Base-by-base conservation (phyloP, 2,113 vertebrate species). In the Gopherus evgoodei region DNA sequence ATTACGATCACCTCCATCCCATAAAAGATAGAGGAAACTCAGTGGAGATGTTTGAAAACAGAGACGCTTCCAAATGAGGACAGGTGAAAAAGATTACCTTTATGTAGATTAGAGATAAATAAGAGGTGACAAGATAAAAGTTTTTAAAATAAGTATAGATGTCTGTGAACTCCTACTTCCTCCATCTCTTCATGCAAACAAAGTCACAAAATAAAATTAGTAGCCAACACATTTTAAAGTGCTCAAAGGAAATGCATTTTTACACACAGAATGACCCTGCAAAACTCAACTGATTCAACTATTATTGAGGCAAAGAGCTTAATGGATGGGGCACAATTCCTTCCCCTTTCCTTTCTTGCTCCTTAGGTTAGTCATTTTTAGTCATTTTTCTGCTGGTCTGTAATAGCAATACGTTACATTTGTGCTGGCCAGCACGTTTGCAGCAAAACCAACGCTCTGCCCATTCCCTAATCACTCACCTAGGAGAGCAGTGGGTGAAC, bases 21-120 rank as follows among this genome's bases (percentile, higher is more conserved):
- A 31, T 83, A 76, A 95, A 38, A 88, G 79, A 87, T 47, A 22
- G 81, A 90, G 86, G 91, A 82, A 85, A 52, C 29, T 78, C 53
- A 35, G n/a, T 0, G 1, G 75, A 21, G 53, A 11, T 4, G 0
- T 92, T 95, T 79, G 22, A 14, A 35, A 38, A 79, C 62, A 42
- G 65, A 88, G 83, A 84, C 19, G 6, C 25, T 27, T 47, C 75
- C 42, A 29, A 94, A 94, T 65, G 11, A 90, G 75, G 87, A 83
- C 87, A 81, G 53, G 84, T 52, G 24, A 85, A 96, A 76, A 94
- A n/a, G 83, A 81, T 90, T 35, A 11, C 3, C 6, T 49, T 95
- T 94, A 82, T 86, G 17, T 88, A 65, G 24, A 92, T 88, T 59
- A 84, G 81, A 90, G 49, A 96, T 92, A 92, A 96, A 91, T 50